A percentile compares a stretch with the other conserved stretches of the same genome.
Conservation (phyloP, 2,888 invertebrate species). For the Arrhopalites spinosus region DNA sequence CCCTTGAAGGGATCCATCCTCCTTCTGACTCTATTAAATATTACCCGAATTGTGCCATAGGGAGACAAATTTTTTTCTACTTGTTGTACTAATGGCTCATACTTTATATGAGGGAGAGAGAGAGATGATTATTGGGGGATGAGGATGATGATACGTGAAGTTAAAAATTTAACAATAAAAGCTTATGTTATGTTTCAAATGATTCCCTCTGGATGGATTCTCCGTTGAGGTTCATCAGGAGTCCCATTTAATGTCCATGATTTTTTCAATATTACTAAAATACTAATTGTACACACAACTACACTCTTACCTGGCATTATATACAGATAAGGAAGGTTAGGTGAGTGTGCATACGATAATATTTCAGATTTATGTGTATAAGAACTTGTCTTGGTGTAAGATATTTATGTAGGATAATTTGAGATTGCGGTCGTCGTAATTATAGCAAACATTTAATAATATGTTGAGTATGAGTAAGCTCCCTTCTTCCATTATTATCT, state of each 20-base stretch:
- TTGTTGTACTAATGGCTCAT: not conserved
- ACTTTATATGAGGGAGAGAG: not conserved
- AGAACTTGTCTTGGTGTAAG: not conserved
- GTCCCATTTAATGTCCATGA: constrained; percentile 19
- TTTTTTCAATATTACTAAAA: too few species aligned
- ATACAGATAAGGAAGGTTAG: not conserved
- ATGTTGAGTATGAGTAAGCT: constrained; percentile 27
- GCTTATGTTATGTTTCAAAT: not conserved
- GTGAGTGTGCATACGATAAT: not conserved
- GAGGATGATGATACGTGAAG: not conserved
- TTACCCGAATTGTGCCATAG: not conserved
- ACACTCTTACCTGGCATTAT: not conserved
- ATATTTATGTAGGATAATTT: constrained; percentile 32
- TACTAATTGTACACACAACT: constrained; percentile 20
- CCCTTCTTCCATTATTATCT: constrained; percentile 31
- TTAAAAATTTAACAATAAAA: constrained; percentile 13
- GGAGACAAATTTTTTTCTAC: not conserved
- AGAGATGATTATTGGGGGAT: not conserved
- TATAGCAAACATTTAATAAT: constrained; percentile 44
- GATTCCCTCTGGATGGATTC: not conserved
- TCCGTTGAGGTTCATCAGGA: constrained; percentile 19
- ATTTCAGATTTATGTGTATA: not conserved
- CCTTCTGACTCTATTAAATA: not conserved
- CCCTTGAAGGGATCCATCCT: not conserved
- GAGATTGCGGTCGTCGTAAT: constrained; percentile 35